These are phyloP conservation scores for Campylomormyrus numenius DNA, from an alignment of 2,113 vertebrate genomes.

Conservation along the genomic window DNA sequence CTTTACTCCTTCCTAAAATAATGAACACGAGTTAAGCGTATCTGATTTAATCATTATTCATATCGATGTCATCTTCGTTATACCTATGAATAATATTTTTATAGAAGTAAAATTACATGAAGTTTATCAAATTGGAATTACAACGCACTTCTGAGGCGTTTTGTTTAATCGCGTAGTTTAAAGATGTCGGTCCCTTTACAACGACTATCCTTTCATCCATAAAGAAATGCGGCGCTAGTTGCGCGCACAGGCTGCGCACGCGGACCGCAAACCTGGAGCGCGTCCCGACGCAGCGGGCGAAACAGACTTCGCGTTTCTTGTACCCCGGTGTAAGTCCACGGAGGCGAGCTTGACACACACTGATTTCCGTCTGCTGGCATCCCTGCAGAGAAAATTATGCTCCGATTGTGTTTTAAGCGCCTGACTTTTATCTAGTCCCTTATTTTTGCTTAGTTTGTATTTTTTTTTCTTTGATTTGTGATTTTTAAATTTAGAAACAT, in stretches of 20 bases:
- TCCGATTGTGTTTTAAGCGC: neutral
- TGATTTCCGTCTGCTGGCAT: neutral
- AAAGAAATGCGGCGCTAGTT: neutral
- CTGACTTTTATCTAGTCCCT: neutral
- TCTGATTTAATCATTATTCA: neutral
- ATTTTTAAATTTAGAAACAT: neutral
- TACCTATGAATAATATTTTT: neutral
- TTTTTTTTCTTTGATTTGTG: neutral
- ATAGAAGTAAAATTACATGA: neutral
- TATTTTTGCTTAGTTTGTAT: neutral
- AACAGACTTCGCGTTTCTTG: neutral
- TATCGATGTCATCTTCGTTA: neutral
- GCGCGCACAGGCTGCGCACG: neutral
- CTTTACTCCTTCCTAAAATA: neutral
- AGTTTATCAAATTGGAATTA: neutral
- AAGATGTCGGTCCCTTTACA: neutral
- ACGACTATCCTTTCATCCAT: neutral
- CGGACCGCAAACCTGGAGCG: neutral
- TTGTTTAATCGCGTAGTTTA: neutral
- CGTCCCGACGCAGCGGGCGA: neutral
- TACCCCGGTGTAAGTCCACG: neutral
- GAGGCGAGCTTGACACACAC: neutral
- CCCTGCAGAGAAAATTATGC: neutral
- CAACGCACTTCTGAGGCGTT: neutral
- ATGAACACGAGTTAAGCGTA: neutral